These are phyloP conservation scores for Sinodicranocentrus sp. DNA, from an alignment of 2,888 invertebrate species.

Conservation along the genomic window DNA sequence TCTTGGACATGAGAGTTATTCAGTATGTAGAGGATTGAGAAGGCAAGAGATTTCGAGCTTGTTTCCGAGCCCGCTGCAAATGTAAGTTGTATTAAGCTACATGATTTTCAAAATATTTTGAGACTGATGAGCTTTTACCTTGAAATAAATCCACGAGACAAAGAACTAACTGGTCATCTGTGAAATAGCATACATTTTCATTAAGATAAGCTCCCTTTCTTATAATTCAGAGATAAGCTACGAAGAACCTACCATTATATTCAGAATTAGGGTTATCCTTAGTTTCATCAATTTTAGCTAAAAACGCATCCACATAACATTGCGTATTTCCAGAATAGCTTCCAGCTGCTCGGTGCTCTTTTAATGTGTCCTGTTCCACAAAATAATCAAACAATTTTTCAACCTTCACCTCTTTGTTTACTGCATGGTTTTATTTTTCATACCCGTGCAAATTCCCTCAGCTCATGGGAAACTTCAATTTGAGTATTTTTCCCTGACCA, in stretches of 20 bases:
- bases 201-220: not conserved
- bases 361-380: slow-evolving; percentile 24
- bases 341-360: slow-evolving; percentile 3
- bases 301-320: slow-evolving; percentile 42
- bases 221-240: not conserved
- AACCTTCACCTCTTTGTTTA: too few species aligned
- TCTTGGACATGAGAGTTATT: too few species aligned
- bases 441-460: slow-evolving; percentile 6
- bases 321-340: slow-evolving; percentile 11
- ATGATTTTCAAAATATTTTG: too few species aligned
- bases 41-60: too few species aligned
- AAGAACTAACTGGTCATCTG: slow-evolving; percentile 28
- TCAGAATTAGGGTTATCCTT: not conserved
- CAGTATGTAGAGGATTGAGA: too few species aligned
- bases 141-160: too few species aligned
- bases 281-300: slow-evolving; percentile 40
- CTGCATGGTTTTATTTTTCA: not conserved
- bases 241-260: slow-evolving; percentile 30
- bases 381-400: not conserved
- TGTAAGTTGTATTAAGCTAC: too few species aligned
- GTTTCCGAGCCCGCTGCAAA: too few species aligned
- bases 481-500: slow-evolving; percentile 5
- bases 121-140: too few species aligned
- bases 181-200: not conserved
- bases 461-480: not conserved